Evolutionary conservation across 1,140 invertebrate genomes (phyloP).

Genomic region (Drosophila prosaltans): DNA sequence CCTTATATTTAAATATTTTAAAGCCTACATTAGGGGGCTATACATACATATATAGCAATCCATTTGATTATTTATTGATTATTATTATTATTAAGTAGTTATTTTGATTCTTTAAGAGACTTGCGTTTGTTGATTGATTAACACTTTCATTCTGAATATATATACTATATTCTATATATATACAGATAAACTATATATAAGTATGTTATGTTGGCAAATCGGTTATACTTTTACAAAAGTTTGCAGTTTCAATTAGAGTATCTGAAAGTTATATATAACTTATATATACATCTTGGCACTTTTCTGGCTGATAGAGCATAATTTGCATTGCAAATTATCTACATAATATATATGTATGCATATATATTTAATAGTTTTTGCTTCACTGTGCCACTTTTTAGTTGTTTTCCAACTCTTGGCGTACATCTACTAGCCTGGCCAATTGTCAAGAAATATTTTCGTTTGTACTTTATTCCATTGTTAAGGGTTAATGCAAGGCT

Average conservation of each 20-base stretch:
- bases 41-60: too few species aligned
- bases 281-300: background rate
- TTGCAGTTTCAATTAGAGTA: background rate
- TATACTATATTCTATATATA: too few species aligned
- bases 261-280: background rate
- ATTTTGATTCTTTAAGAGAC: too few species aligned
- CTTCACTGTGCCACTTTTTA: constrained; percentile 12
- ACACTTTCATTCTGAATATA: too few species aligned
- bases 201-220: too few species aligned
- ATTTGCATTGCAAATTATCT: constrained; percentile 6
- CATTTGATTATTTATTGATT: too few species aligned
- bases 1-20: too few species aligned
- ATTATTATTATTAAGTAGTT: too few species aligned
- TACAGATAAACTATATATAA: too few species aligned
- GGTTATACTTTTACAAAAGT: background rate
- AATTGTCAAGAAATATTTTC: constrained; percentile 26
- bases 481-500: constrained; percentile 21
- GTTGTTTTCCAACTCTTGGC: constrained; percentile 16
- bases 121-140: too few species aligned
- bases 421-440: constrained; percentile 6
- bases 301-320: background rate
- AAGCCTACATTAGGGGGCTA: too few species aligned
- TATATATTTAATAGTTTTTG: constrained; percentile 7
- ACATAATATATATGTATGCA: background rate
- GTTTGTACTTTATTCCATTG: constrained; percentile 23